Evolutionary conservation across 2,888 invertebrate species (phyloP), one percentile per base, ranked within the genome.

Genomic region (Acholoe squamosa): DNA sequence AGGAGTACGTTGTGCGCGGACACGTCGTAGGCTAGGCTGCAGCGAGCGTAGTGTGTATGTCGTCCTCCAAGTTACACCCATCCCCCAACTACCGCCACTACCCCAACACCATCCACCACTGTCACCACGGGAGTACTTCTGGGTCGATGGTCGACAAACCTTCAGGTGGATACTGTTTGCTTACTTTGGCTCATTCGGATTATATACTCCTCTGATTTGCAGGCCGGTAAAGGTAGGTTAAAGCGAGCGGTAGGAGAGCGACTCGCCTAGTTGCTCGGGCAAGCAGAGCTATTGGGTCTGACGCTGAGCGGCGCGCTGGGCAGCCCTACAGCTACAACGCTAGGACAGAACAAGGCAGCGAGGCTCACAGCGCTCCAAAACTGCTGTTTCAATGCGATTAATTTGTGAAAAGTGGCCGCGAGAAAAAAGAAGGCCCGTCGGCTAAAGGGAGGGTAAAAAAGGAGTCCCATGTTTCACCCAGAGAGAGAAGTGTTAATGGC

Each of bases 91-190:
- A 71, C 71, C 71, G 28, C 33, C 22, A 43, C 80, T 34, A 80
- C 43, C 43, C 43, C 43, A 43, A 43, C 43, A 43, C 43, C n/a
- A n/a, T n/a, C 43, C 71, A 71, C 28, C 71, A 5, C 71, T 28
- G 28, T 34, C 22, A 43, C 84, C 84, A 84, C 43, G 84, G 84
- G 84, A 84, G 84, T 84, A 84, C 84, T n/a, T 33, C 84, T 51
- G 84, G 43, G 10, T 33, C 43, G 84, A 84, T 43, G 25, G 52
- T 71, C 71, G 22, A 33, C 84, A 84, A 43, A 34, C 84, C 84
- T 84, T 84, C 84, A 84, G 84, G 84, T 84, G 84, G 84, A 84
- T 84, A 84, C 84, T 34, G 43, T 84, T 84, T 84, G 43, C 22
- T 51, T 84, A 51, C 52, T 51, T 84, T 84, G 77, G 43, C 43